These are phyloP conservation scores for Castor canadensis DNA, from an alignment of 2,113 vertebrate species.

Conservation along the genomic window DNA sequence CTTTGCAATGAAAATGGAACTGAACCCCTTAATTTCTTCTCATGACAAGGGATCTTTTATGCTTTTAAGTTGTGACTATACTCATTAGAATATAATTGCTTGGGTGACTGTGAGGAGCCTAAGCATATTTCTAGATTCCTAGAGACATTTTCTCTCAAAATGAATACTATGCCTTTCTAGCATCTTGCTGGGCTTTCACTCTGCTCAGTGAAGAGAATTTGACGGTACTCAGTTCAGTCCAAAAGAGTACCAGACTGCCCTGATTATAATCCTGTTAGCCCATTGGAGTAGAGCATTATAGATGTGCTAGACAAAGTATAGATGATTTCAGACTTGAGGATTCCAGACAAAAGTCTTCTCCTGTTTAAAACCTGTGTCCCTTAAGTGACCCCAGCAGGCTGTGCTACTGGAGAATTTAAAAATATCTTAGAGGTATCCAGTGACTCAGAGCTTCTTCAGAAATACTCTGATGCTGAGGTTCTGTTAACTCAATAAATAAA, in stretches of 20 bases:
- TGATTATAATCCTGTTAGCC: neutral
- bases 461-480: neutral
- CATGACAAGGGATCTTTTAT: neutral
- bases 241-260: neutral
- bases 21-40: neutral
- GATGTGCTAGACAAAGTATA: neutral
- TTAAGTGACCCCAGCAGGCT: neutral
- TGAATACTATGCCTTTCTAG: rapidly evolving
- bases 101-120: neutral
- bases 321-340: neutral
- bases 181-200: neutral
- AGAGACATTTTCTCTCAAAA: rapidly evolving
- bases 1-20: neutral
- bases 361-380: rapidly evolving
- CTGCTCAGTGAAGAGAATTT: neutral
- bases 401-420: neutral
- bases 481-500: neutral
- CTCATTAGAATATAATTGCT: rapidly evolving
- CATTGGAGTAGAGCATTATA: neutral
- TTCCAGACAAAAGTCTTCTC: neutral
- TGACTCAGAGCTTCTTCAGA: neutral
- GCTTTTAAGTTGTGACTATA: neutral
- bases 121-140: neutral
- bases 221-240: neutral
- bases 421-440: neutral